Conservation (phyloP, 2,797 vertebrate genomes). For the Poecilia velifera region DNA sequence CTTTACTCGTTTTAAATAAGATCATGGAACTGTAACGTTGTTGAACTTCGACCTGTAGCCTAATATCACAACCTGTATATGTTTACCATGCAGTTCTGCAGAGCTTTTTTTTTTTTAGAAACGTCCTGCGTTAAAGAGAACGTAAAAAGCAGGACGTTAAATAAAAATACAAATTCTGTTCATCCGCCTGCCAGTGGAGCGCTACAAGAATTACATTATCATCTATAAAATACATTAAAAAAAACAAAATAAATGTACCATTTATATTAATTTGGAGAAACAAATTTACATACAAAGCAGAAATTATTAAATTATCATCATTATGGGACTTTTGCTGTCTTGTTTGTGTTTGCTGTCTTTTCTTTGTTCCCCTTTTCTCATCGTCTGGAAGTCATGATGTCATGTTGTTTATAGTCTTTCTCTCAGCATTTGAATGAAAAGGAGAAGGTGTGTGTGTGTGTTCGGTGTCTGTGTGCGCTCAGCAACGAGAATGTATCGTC, state of each 20-base stretch:
- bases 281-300: background rate
- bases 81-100: background rate
- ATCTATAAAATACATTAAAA: background rate
- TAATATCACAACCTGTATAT: background rate
- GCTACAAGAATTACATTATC: background rate
- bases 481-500: constrained; percentile 45
- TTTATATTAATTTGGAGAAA: background rate
- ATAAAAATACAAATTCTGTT: background rate
- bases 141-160: background rate
- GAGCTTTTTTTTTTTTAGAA: background rate
- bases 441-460: constrained; percentile 36
- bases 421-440: constrained; percentile 41
- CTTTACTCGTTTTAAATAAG: background rate
- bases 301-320: background rate
- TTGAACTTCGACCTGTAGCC: background rate
- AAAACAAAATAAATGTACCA: background rate
- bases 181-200: background rate
- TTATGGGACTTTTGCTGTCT: too few relatives aligned
- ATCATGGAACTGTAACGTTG: background rate
- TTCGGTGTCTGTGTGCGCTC: constrained; percentile 31
- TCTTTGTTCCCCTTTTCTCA: constrained; percentile 10
- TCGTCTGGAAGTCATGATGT: constrained; percentile 42
- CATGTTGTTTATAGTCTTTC: constrained; percentile 32
- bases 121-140: background rate
- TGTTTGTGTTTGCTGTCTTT: background rate